Evolutionary conservation across 2,797 vertebrate genomes (phyloP).

Genomic region (Crocidura indochinensis): DNA sequence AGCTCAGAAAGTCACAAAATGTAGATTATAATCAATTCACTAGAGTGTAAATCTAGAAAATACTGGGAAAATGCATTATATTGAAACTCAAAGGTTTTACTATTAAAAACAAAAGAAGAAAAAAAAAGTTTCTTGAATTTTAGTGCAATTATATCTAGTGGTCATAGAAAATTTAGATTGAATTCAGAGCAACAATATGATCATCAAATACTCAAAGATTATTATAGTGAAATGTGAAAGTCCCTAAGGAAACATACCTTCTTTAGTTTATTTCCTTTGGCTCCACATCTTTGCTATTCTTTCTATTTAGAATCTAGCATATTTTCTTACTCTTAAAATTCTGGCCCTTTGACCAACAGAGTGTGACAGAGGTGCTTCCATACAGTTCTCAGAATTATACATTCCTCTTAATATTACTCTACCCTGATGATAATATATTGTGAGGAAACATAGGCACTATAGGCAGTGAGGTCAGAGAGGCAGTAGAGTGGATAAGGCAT

Average conservation of each 20-base stretch:
- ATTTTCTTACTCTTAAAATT: neutral
- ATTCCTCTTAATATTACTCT: neutral
- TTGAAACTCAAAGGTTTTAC: neutral
- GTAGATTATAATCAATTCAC: neutral
- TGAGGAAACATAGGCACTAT: neutral
- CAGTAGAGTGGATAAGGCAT: too few species aligned
- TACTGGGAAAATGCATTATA: neutral
- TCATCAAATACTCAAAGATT: neutral
- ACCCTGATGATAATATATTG: neutral
- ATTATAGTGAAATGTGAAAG: neutral
- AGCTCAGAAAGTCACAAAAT: neutral
- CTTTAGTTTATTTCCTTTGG: neutral
- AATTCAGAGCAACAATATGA: neutral
- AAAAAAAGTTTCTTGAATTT: conserved; percentile 5
- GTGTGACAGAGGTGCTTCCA: neutral
- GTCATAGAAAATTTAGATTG: conserved; percentile 11
- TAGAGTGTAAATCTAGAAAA: neutral
- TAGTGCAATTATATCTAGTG: neutral
- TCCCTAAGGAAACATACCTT: neutral
- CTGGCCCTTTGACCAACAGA: neutral
- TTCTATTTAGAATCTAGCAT: neutral
- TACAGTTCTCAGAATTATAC: neutral
- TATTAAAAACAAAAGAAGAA: neutral
- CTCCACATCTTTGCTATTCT: neutral
- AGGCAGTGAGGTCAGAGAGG: too few species aligned